Conservation (phyloP, 2,797 vertebrate species). For the Lemur catta region DNA sequence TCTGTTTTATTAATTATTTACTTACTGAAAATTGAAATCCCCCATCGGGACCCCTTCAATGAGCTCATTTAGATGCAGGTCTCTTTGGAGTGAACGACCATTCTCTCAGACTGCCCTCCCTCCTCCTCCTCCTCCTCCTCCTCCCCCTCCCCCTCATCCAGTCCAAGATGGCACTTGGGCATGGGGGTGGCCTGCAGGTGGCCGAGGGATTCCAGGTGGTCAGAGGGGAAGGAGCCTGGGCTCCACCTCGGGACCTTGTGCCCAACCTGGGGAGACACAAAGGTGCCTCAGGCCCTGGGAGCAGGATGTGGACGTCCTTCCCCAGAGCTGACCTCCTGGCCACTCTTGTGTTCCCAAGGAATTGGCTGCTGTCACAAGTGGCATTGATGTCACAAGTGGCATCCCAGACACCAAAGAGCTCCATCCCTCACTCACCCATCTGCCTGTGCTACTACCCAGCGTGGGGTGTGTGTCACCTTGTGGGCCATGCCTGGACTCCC, state of each 20-base stretch:
- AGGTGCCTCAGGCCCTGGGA: neutral
- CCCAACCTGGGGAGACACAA: neutral
- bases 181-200: neutral
- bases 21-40: neutral
- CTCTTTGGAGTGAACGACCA: neutral
- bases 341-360: no score
- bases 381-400: no score
- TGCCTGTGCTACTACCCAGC: neutral
- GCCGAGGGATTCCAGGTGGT: no score
- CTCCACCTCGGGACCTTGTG: neutral
- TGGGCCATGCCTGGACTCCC: no score
- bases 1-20: neutral
- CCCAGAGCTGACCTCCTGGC: neutral
- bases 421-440: fast-evolving
- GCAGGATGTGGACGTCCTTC: neutral
- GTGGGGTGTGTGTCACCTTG: fast-evolving
- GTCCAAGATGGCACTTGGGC: neutral
- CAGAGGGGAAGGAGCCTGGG: no score
- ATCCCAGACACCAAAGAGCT: fast-evolving
- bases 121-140: neutral
- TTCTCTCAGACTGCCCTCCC: neutral
- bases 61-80: neutral
- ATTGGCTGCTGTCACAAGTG: neutral
- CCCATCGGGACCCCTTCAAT: no score
- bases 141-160: neutral